Percentiles rank a stretch among this genome's conserved stretches.
Evolutionary conservation across 2,888 invertebrate genomes (phyloP).

Genomic region (Cancer borealis): DNA sequence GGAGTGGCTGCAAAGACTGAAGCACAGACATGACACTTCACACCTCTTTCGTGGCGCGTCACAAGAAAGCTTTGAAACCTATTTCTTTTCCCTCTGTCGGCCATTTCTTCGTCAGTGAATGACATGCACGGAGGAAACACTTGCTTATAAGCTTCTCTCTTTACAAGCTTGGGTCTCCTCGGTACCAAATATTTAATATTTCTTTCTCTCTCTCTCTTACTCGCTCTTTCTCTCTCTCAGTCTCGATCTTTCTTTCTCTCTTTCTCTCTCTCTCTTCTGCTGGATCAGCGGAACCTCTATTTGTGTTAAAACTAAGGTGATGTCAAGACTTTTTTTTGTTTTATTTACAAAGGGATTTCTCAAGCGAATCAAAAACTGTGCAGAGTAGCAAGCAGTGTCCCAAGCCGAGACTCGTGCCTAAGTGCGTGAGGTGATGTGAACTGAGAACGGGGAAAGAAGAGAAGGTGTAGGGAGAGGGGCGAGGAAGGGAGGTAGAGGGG

Average conservation of each 20-base stretch:
- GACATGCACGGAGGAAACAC: slow-evolving; percentile 32
- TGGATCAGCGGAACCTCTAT: slow-evolving; percentile 31
- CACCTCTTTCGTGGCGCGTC: slow-evolving; percentile 31
- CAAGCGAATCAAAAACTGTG: slow-evolving; percentile 54
- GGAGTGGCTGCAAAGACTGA: background rate
- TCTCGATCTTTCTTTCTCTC: slow-evolving; percentile 45
- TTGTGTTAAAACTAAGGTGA: slow-evolving; percentile 34
- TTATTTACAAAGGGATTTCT: slow-evolving; percentile 41
- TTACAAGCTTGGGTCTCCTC: slow-evolving; percentile 58
- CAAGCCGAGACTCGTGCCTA: slow-evolving; percentile 60
- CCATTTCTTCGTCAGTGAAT: slow-evolving; percentile 4
- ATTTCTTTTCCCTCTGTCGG: slow-evolving; percentile 54
- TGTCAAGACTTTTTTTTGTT: background rate
- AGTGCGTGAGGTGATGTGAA: slow-evolving; percentile 52
- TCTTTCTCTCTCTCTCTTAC: slow-evolving; percentile 45
- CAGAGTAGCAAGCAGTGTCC: slow-evolving; percentile 60
- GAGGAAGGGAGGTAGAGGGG: background rate
- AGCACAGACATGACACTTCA: slow-evolving; percentile 10
- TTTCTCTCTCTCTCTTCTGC: slow-evolving; percentile 30
- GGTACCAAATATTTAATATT: slow-evolving; percentile 10
- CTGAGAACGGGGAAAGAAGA: slow-evolving; percentile 4
- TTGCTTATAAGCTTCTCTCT: background rate
- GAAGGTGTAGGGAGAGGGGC: background rate
- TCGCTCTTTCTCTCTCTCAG: slow-evolving; percentile 23
- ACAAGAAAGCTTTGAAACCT: slow-evolving; percentile 64